Evolutionary conservation across 1,140 invertebrate species (phyloP), one percentile per base, ranked within the genome.

Genomic region (Drosophila novamexicana): DNA sequence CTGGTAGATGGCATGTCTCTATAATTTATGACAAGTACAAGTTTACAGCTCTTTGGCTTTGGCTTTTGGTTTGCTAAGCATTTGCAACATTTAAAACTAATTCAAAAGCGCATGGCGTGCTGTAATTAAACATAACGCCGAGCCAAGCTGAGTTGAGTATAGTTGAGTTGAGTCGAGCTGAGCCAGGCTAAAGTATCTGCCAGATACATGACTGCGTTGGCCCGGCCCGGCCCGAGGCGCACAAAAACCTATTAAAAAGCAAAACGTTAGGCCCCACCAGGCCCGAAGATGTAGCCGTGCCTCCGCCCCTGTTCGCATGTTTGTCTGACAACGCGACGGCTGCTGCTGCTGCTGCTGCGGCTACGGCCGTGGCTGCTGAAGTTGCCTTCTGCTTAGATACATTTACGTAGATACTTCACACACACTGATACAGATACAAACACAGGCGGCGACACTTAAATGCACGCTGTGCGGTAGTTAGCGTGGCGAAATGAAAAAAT

Each of bases 381-480:
- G 50, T 57, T 62, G 71, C 34, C 52, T 44, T 42, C 32, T 34
- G 58, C 54, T 65, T 39, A 76, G 62, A 73, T 62, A 73, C 77
- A 75, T 65, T 75, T 61, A 62, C 68, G 49, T 44, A 58, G 40
- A 32, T 44, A 56, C 16, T 10, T 22, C 14, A 14, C 3, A 34
- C 29, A 14, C 49, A 34, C 36, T 9, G 37, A 32, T 8, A 42
- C 42, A 57, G 37, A 53, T 52, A 66, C 59, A 72, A 68, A 73
- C 76, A 47, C 59, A 66, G 71, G 58, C 79, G 69, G 59, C 77
- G 81, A 85, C 78, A 85, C 81, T 85, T 86, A 73, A 81, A 78
- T 85, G 82, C 82, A 86, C 82, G 82, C 83, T 86, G 83, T 82
- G 83, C 85, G 80, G 84, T 89, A 88, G 83, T 88, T 89, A 79